phyloP scores from a whole-genome alignment of 2,888 invertebrate species.

The Silvanus unidentatus region DNA sequence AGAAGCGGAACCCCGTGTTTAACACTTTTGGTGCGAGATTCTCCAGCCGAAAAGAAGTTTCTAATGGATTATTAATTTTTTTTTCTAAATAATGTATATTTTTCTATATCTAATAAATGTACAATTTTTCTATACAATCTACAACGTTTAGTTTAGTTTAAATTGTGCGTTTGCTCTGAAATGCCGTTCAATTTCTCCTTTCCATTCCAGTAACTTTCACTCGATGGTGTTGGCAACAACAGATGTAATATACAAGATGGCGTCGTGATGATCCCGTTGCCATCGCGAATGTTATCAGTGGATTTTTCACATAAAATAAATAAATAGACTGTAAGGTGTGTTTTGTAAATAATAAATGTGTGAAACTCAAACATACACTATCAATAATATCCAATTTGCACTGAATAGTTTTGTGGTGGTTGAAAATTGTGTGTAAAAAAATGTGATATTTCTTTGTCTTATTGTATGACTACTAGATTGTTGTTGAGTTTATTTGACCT shows the following conservation, averaged over 20 bases:
- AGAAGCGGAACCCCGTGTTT: conserved; percentile 63
- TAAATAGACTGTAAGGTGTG: conserved; percentile 20
- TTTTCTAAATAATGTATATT: background rate
- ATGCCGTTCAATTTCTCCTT: conserved; percentile 19
- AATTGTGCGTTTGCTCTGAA: background rate
- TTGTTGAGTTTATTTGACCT: conserved; percentile 15
- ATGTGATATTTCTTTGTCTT: conserved; percentile 45
- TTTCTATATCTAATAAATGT: background rate
- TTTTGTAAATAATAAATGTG: conserved; percentile 24
- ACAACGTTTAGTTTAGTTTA: background rate
- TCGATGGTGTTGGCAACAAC: too few species aligned
- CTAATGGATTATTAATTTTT: conserved; percentile 47
- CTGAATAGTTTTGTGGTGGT: conserved; percentile 24
- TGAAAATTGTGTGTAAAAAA: conserved; percentile 36
- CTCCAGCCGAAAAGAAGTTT: conserved; percentile 54
- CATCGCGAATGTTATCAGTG: conserved; percentile 30
- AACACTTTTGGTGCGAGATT: conserved; percentile 54
- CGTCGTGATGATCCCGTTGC: conserved; percentile 36
- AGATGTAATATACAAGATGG: conserved; percentile 37
- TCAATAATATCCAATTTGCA: conserved; percentile 16
- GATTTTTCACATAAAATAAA: conserved; percentile 29
- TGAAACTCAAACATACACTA: conserved; percentile 19
- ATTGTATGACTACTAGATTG: conserved; percentile 33
- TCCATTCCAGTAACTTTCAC: too few species aligned
- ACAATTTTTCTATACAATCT: background rate